Evolutionary conservation across 2,797 vertebrate genomes (phyloP), one percentile per base, ranked within the genome.

Genomic region (Odontamblyopus rebecca): DNA sequence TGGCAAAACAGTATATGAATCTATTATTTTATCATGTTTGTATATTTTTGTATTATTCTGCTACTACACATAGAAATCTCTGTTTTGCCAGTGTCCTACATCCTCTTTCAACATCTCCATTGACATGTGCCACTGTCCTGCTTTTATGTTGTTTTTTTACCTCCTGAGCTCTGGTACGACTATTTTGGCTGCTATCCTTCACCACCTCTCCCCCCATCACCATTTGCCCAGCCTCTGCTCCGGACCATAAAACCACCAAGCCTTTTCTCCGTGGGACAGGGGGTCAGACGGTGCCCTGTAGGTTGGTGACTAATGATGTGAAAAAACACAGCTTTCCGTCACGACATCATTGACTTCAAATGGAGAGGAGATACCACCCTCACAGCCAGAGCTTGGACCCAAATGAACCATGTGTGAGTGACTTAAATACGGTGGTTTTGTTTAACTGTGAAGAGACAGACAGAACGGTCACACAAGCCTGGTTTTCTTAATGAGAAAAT

Each of bases 191-290:
- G 56, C 56, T 57, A 8, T 16, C 51, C 51, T 57, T 26, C 23
- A 54, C 54, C 23, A n/a, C n/a, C 8, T 62, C 61, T 38, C 6
- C 30, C 6, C 27, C 61, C 66, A 73, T 76, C 78, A 73, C 82
- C 71, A 74, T 84, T 76, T 74, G 73, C 84, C 80, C 71, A 35
- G 72, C 71, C 64, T 68, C 23, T 23, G 29, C 29, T 61, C 53
- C 3, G 50, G 38, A 68, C 74, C 79, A 65, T 63, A 60, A 68
- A 71, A 60, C 67, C 48, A 64, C 73, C 68, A 71, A 72, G 70
- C 73, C 68, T 56, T 23, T 23, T 61, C 76, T 64, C 72, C 54
- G 77, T 69, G 61, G 63, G 64, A 72, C 69, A 61, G 50, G 70
- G 75, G 76, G 70, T 82, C 80, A 69, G 64, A 76, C 44, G 57